These are phyloP conservation scores for Argya squamiceps DNA, from an alignment of 2,797 vertebrate genomes.

Conservation along the genomic window DNA sequence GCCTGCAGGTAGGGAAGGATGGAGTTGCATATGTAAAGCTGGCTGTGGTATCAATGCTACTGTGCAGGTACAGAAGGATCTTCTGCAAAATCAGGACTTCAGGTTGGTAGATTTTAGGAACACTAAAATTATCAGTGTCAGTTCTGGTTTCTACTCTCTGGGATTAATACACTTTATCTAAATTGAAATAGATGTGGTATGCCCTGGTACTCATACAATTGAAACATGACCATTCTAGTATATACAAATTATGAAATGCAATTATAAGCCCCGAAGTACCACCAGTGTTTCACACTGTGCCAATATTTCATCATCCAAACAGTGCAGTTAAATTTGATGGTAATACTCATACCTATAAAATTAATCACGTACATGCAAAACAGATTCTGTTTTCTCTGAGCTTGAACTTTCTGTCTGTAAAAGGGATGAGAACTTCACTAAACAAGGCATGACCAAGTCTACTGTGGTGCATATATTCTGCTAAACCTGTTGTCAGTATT, in stretches of 20 bases:
- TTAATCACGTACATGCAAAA: not conserved
- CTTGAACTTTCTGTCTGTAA: not conserved
- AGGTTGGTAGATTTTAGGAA: not conserved
- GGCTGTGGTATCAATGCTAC: not conserved
- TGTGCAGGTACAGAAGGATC: not conserved
- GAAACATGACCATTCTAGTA: not conserved
- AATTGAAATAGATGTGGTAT: not conserved
- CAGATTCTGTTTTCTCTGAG: not conserved
- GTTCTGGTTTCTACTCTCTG: not conserved
- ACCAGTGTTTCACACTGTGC: not conserved
- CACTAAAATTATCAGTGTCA: not conserved
- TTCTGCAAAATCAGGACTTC: not conserved
- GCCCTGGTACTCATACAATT: not conserved
- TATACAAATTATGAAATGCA: not conserved
- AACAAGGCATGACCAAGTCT: not conserved
- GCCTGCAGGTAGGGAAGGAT: constrained; percentile 6
- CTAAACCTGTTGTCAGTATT: not conserved
- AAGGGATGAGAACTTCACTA: not conserved
- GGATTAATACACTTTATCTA: not conserved
- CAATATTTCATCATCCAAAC: not conserved
- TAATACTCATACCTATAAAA: not conserved
- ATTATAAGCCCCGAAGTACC: not conserved
- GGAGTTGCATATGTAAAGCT: not conserved
- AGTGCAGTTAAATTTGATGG: not conserved
- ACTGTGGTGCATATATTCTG: not conserved